A percentile compares a stretch with the other conserved stretches of the same genome.
Evolutionary conservation across 2,113 vertebrate species (phyloP).

Genomic region (Alosa alosa): DNA sequence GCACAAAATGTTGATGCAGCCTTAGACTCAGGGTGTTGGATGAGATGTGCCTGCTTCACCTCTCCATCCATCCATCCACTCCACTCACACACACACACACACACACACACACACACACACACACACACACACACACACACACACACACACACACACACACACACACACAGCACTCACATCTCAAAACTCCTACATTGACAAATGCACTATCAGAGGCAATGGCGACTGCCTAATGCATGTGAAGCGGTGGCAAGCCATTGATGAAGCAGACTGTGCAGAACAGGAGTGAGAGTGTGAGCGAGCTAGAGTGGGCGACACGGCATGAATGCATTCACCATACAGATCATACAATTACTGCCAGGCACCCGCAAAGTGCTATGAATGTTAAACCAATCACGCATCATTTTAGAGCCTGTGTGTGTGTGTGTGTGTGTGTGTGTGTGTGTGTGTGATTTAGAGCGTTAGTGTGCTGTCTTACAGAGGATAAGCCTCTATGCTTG

Average conservation of each 20-base stretch:
- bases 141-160: too few species aligned
- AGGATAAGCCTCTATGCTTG: conserved; percentile 38
- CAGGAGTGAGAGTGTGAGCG: background rate
- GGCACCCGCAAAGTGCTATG: conserved; percentile 26
- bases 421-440: background rate
- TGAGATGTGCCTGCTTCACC: too few species aligned
- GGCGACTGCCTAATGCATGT: background rate
- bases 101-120: too few species aligned
- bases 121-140: too few species aligned
- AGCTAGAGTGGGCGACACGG: background rate
- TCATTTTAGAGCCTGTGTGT: background rate
- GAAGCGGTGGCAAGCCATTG: background rate
- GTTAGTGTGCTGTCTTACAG: conserved; percentile 1
- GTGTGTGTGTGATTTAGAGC: background rate
- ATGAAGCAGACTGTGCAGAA: background rate
- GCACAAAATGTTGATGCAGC: too few species aligned
- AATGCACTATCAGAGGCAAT: background rate
- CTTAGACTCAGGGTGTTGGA: too few species aligned
- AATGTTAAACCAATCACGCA: conserved; percentile 22
- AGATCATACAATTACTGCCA: conserved; percentile 26
- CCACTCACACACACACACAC: too few species aligned
- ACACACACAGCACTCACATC: too few species aligned
- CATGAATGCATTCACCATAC: conserved; percentile 5
- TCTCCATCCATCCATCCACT: too few species aligned
- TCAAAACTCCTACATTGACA: too few species aligned